Base-by-base conservation (phyloP, 2,113 vertebrate genomes). In the Corythoichthys haematopterus region DNA sequence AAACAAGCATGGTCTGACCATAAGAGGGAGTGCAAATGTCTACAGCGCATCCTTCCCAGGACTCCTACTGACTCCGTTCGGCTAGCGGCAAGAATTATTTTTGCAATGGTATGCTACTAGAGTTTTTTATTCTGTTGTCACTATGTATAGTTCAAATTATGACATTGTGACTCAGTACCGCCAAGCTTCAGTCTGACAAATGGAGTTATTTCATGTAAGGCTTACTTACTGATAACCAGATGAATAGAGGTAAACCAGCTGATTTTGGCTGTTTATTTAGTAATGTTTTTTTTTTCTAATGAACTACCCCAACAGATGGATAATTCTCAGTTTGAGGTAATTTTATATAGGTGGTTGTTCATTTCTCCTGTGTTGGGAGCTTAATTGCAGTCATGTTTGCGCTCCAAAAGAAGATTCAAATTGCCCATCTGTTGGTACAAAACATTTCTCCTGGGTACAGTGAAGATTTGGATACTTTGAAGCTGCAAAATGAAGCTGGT, bases 51-150 rank as follows among this genome's bases (percentile, higher is more conserved):
- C 7, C 50, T 91, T 10, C 95, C 96, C 2, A 92, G 92, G 74
- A 81, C 93, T 78, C 95, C 96, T 66, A 93, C 94, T 9, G 95
- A 99, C 79, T 96, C 95, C 0, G 94, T 98, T 52, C 92, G 95
- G 36, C 93, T 99, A 75, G 91, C 93, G 40, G 94, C 93, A 1
- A 94, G 92, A 79, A 92, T 96, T 79, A 89, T 96, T 85, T 94
- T 96, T 85, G 93, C 90, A 71, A 78, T 94, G 84, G 97, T 98
- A 90, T 89, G 93, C 74, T 58, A 79, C 51, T 48, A 45, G 20
- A 75, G 3, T 66, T 64, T 61, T 15, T 53, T 65, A n/a, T n/a
- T 62, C n/a, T 62, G 7, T 15, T 9, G 2, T 57, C 12, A 20
- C 6, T 6, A n/a, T 20, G 16, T 3, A 3, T 4, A 20, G 11